phyloP scores from a whole-genome alignment of 2,797 vertebrate genomes.

The Toxotes lorentzi region DNA sequence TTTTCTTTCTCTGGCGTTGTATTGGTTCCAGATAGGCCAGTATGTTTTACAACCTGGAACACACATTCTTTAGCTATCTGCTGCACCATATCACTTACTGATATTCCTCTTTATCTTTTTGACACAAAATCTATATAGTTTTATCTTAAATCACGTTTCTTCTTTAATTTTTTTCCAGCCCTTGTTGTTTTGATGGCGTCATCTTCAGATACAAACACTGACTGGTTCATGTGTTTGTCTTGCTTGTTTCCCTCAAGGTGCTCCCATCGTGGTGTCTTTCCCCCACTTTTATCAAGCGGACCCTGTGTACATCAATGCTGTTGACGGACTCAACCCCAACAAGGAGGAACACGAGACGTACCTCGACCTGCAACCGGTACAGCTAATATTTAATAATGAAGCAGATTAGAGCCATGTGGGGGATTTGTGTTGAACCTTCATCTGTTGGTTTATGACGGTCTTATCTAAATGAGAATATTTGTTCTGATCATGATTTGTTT shows the following conservation, averaged over 20 bases:
- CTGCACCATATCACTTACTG: not conserved
- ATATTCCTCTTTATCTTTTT: not conserved
- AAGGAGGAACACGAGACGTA: constrained; percentile 89
- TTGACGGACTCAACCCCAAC: constrained; percentile 87
- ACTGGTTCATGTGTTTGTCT: constrained; percentile 19
- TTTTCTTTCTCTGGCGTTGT: not conserved
- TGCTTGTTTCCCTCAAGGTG: constrained; percentile 71
- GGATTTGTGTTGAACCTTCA: not conserved
- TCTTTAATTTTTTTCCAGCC: constrained; percentile 5
- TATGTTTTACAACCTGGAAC: not conserved
- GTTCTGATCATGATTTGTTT: constrained; percentile 1
- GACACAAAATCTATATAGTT: not conserved
- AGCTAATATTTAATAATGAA: not conserved
- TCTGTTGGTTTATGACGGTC: not conserved
- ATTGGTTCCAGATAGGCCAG: not conserved
- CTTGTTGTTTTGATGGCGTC: not conserved
- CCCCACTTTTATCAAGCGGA: constrained; percentile 91
- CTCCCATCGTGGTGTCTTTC: constrained; percentile 89
- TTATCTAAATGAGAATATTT: constrained; percentile 36
- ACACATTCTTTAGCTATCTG: constrained; percentile 7
- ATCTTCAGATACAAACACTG: not conserved
- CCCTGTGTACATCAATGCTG: constrained; percentile 83
- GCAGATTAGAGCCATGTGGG: not conserved
- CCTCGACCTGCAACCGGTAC: constrained; percentile 88
- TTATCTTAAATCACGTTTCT: constrained; percentile 42